A percentile compares a stretch with the other conserved stretches of the same genome.
phyloP scores from a whole-genome alignment of 2,797 vertebrate species.

The Danio aesculapii region DNA sequence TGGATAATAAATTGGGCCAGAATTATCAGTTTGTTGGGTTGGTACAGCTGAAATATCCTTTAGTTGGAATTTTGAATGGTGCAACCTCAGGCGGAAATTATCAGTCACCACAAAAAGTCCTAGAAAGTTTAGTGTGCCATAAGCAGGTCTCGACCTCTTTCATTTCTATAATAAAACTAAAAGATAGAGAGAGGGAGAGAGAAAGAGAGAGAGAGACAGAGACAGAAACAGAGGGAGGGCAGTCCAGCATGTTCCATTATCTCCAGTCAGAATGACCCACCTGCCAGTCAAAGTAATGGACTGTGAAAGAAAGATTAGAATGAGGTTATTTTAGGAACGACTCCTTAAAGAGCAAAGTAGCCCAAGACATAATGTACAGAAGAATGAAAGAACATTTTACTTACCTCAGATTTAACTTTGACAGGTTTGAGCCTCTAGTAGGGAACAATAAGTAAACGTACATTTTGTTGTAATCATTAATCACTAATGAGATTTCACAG shows the following conservation, averaged over 20 bases:
- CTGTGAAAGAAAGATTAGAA: constrained; percentile 58
- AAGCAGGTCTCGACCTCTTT: constrained; percentile 66
- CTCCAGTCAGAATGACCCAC: constrained; percentile 72
- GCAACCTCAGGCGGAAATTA: constrained; percentile 78
- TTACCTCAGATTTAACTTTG: neutral
- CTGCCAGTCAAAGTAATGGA: constrained; percentile 79
- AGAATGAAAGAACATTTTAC: constrained; percentile 20
- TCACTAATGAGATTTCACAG: neutral
- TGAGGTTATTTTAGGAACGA: constrained; percentile 57
- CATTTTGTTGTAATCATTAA: neutral
- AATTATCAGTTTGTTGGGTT: constrained; percentile 74
- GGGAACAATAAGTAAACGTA: neutral
- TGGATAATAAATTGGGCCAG: constrained; percentile 48
- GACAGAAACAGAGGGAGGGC: constrained; percentile 44
- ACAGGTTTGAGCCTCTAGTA: neutral
- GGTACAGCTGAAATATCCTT: constrained; percentile 74
- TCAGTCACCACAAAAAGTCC: constrained; percentile 78
- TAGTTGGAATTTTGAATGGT: constrained; percentile 71
- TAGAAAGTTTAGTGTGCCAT: constrained; percentile 75
- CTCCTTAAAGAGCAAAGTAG: constrained; percentile 44
- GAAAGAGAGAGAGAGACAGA: constrained; percentile 7
- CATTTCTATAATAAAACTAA: constrained; percentile 36
- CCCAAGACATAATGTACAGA: neutral
- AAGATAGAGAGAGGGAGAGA: constrained; percentile 22
- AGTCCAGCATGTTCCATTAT: constrained; percentile 77